phyloP scores from a whole-genome alignment of 2,113 vertebrate species.

The Chaenogobius annularis region DNA sequence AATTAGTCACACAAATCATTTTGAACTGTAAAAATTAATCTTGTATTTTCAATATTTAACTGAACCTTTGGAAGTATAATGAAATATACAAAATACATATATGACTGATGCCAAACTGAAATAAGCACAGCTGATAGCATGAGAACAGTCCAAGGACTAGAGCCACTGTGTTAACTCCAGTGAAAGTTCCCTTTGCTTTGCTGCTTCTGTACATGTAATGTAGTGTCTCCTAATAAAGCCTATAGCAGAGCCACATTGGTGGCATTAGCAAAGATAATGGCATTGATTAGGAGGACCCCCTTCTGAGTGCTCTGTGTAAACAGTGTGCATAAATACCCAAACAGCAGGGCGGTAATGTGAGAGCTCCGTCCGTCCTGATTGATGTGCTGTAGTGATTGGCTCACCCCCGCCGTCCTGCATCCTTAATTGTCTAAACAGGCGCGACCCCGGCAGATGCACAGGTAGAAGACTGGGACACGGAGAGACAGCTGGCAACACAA shows the following conservation, averaged over 20 bases:
- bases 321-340: constrained; percentile 77
- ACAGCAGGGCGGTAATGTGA: constrained; percentile 76
- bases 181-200: neutral
- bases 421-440: constrained; percentile 72
- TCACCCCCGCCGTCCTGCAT: constrained; percentile 45
- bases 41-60: too few species aligned
- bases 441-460: constrained; percentile 71
- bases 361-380: constrained; percentile 64
- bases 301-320: constrained; percentile 76
- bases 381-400: constrained; percentile 65
- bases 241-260: constrained; percentile 29
- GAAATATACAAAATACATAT: too few species aligned
- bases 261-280: constrained; percentile 67
- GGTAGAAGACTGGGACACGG: constrained; percentile 48
- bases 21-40: too few species aligned
- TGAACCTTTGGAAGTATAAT: too few species aligned
- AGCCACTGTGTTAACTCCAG: neutral
- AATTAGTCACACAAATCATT: too few species aligned
- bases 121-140: too few species aligned
- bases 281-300: constrained; percentile 75
- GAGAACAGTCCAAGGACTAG: neutral
- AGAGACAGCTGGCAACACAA: constrained; percentile 36
- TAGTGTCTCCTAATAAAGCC: constrained; percentile 43
- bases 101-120: neutral
- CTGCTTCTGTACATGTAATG: constrained; percentile 26